Percentiles rank a stretch among this genome's conserved stretches.
phyloP scores from a whole-genome alignment of 2,797 vertebrate species.

The Neosilurus hyrtlii region DNA sequence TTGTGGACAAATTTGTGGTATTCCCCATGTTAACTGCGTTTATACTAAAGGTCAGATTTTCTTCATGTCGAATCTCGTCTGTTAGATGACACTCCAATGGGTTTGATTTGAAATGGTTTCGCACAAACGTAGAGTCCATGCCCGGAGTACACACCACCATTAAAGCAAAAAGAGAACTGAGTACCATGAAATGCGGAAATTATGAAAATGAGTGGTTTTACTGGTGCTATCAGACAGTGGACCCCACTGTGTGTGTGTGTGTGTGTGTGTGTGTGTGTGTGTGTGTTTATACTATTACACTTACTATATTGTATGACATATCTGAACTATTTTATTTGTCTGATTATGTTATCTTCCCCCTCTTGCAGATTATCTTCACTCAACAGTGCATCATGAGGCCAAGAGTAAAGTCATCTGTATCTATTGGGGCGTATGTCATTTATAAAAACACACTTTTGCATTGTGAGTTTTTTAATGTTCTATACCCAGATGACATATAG shows the following conservation, averaged over 20 bases:
- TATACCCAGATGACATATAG: neutral
- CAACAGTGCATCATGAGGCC: conserved; percentile 90
- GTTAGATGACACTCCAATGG: too few species aligned
- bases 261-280: neutral
- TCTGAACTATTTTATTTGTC: neutral
- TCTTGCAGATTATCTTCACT: conserved; percentile 88
- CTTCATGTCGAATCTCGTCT: too few species aligned
- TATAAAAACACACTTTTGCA: conserved; percentile 9
- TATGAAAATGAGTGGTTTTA: neutral
- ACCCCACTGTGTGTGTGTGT: neutral
- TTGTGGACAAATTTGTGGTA: too few species aligned
- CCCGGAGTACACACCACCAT: too few species aligned
- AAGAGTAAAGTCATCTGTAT: conserved; percentile 96
- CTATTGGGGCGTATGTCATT: conserved; percentile 85
- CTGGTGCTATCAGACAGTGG: neutral
- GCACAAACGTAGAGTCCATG: too few species aligned
- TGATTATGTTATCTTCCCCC: conserved; percentile 15
- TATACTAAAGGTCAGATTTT: too few species aligned
- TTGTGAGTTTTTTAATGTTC: neutral
- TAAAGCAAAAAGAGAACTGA: too few species aligned
- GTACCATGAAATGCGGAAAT: too few species aligned
- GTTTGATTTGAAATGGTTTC: too few species aligned
- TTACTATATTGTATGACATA: neutral
- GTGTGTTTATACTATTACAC: neutral
- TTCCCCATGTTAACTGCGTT: too few species aligned